Base-by-base conservation (phyloP, 2,113 vertebrate genomes). In the Hemibagrus wyckioides region DNA sequence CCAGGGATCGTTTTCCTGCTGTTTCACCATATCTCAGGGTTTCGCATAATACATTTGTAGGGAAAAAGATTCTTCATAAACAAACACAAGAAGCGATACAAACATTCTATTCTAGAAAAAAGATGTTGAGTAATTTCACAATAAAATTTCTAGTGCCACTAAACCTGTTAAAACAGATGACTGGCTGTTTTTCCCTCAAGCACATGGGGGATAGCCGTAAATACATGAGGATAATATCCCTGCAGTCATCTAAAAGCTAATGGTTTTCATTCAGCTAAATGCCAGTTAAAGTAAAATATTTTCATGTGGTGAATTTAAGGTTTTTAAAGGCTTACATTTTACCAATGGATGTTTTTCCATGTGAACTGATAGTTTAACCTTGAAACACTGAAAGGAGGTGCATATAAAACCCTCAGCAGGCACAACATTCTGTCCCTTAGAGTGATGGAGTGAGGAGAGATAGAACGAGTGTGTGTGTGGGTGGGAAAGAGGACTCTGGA, bases 351-450 rank as follows among this genome's bases (percentile, higher is more conserved):
- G 50, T 17, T 79, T 25, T 56, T 61, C 41, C 56, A 65, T 4
- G 30, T 76, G 25, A 84, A 48, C 21, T 67, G 30, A 33, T 54
- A 36, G 57, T 85, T 80, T 61, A 75, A 48, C 80, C 83, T 83
- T 89, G 89, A 80, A 61, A 15, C 39, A 67, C 80, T 54, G 41
- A 33, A 77, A 21, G 76, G 86, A 73, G 69, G 84, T 80, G 85
- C 57, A 56, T 89, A 88, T 82, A 83, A 92, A 91, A 86, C 91
- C 90, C 82, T 85, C 87, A 87, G 28, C 71, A 82, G 77, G 81
- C 85, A 7, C 44, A 57, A 80, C 30, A 80, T 80, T 14, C 80
- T 89, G 80, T 92, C 90, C 88, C 88, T 88, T 87, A 84, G 80
- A 90, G 67, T 23, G 48, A 61, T 13, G 48, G 36, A 71, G 71